phyloP scores from a whole-genome alignment of 2,888 invertebrate genomes.

The Trimorus sp. region DNA sequence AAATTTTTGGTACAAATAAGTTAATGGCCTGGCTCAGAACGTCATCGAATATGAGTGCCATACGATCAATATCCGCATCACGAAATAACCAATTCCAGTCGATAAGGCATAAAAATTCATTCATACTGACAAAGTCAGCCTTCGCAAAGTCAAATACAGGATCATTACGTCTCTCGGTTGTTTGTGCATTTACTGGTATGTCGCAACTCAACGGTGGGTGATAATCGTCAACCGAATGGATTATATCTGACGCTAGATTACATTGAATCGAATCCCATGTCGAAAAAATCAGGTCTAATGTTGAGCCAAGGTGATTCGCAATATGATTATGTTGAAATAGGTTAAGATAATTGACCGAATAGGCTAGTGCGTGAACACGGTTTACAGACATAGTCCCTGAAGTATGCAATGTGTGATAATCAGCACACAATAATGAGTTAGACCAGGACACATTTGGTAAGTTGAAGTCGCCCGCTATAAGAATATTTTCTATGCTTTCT shows the following conservation, averaged over 20 bases:
- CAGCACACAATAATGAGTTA: background rate
- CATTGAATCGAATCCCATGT: background rate
- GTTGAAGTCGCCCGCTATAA: background rate
- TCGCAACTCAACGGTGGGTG: conserved; percentile 12
- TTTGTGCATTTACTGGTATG: background rate
- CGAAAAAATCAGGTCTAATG: conserved; percentile 14
- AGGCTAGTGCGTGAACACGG: background rate
- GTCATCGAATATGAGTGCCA: background rate
- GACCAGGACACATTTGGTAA: background rate
- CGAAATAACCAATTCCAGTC: conserved; percentile 10
- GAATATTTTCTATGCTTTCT: background rate
- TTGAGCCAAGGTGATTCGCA: background rate
- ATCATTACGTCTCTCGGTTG: background rate
- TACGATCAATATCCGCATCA: conserved; percentile 5
- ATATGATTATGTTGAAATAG: conserved; percentile 17
- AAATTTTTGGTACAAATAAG: background rate
- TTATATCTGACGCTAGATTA: background rate
- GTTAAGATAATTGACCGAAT: conserved; percentile 11
- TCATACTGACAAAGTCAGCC: conserved; percentile 3
- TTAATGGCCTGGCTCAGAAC: conserved; percentile 14
- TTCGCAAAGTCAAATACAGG: conserved; percentile 1
- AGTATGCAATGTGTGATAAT: background rate
- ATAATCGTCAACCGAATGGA: background rate
- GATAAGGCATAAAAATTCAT: conserved; percentile 3
- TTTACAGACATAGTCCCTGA: background rate